Conservation (phyloP, 1,140 invertebrate species). For the Saccostrea echinata region DNA sequence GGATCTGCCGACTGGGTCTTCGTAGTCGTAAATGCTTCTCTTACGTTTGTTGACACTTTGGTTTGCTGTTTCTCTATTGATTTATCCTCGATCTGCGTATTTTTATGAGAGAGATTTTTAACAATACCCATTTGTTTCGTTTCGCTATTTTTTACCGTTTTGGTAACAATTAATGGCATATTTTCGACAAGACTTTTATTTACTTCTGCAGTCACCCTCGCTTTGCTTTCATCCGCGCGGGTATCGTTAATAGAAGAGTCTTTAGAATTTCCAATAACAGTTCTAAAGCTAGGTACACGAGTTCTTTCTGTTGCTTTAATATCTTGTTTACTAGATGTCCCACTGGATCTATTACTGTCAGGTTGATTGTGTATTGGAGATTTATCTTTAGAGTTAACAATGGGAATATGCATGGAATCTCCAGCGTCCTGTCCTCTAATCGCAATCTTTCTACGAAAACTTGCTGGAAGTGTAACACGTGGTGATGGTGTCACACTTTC, state of each 20-base stretch:
- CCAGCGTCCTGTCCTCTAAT: neutral
- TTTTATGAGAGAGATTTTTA: neutral
- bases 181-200: neutral
- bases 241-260: neutral
- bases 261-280: neutral
- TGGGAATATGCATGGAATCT: neutral
- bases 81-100: neutral
- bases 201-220: neutral
- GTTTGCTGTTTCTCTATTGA: neutral
- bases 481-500: neutral
- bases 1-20: neutral
- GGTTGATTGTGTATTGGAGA: neutral
- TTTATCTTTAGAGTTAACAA: neutral
- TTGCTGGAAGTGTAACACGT: neutral
- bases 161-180: neutral
- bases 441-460: neutral
- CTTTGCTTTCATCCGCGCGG: neutral
- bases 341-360: neutral
- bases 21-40: neutral
- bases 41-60: neutral
- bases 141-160: neutral
- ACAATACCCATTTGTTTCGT: neutral
- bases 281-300: neutral
- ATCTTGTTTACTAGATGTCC: neutral
- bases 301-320: neutral